These are phyloP conservation scores for Caenorhabditis sp. DNA, from an alignment of 2,888 invertebrate species.

Conservation along the genomic window DNA sequence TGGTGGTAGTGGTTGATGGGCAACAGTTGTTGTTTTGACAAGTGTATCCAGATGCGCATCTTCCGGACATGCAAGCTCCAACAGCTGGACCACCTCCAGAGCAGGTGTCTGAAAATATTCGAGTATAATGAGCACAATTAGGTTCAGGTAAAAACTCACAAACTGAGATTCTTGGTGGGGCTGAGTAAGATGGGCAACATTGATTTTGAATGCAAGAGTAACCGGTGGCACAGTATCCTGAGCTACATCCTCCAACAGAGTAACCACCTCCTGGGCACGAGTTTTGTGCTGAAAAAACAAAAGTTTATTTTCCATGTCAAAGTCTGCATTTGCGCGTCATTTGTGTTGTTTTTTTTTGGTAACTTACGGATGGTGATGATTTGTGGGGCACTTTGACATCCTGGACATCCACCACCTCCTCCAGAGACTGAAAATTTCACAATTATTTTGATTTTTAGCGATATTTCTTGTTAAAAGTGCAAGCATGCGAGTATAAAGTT, in stretches of 20 bases:
- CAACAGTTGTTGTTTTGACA: constrained; percentile 58
- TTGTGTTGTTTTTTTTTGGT: too few relatives aligned
- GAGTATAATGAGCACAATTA: background rate
- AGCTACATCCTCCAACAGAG: constrained; percentile 60
- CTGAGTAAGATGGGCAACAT: constrained; percentile 57
- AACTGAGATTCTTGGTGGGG: constrained; percentile 45
- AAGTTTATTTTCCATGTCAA: too few relatives aligned
- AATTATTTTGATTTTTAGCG: background rate
- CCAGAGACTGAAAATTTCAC: constrained; percentile 34
- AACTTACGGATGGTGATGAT: constrained; percentile 60
- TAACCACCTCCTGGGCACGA: constrained; percentile 62
- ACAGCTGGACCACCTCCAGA: constrained; percentile 55
- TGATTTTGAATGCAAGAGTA: constrained; percentile 59
- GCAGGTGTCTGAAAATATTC: constrained; percentile 51
- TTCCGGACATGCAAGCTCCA: constrained; percentile 57
- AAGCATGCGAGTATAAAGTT: background rate
- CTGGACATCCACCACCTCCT: constrained; percentile 46
- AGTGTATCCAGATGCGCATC: constrained; percentile 61
- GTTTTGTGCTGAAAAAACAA: constrained; percentile 44
- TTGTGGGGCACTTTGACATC: constrained; percentile 55
- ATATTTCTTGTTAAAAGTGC: constrained; percentile 6
- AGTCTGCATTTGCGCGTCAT: too few relatives aligned
- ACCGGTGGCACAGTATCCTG: constrained; percentile 62
- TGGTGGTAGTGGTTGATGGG: constrained; percentile 48
- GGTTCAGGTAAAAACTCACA: constrained; percentile 32